phyloP scores from a whole-genome alignment of 1,140 invertebrate species.

The Hyles vespertilio region DNA sequence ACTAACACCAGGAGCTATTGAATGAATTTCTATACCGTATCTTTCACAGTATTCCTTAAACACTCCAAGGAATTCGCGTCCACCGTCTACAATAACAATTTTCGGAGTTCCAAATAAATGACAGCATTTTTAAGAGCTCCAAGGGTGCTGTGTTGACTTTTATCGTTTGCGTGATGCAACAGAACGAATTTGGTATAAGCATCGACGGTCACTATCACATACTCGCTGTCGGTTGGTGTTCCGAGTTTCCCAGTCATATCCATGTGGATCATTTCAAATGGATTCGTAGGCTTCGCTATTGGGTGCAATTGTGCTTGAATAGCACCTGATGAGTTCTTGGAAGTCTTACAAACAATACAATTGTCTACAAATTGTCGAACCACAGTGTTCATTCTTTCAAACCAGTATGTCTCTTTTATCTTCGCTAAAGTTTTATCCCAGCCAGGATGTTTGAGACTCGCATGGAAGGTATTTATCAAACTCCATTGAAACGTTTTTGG shows the following conservation, averaged over 20 bases:
- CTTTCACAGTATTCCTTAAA: too few species aligned
- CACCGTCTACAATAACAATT: too few species aligned
- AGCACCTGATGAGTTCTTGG: constrained; percentile 24
- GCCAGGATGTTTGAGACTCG: neutral
- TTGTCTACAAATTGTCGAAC: constrained; percentile 29
- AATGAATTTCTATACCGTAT: too few species aligned
- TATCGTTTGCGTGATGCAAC: too few species aligned
- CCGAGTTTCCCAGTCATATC: constrained; percentile 40
- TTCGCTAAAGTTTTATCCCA: constrained; percentile 1
- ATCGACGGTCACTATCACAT: too few species aligned
- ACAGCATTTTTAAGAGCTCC: constrained; percentile 1
- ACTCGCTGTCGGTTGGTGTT: constrained; percentile 3
- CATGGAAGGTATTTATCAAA: constrained; percentile 13
- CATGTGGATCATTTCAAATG: constrained; percentile 31
- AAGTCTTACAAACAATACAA: constrained; percentile 27
- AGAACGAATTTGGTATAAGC: too few species aligned
- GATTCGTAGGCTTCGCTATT: constrained; percentile 30
- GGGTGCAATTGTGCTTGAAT: constrained; percentile 32
- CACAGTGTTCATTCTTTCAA: constrained; percentile 24
- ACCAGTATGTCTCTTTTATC: constrained; percentile 21
- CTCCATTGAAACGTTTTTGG: too few species aligned
- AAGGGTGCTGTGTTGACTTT: neutral
- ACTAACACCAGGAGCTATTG: too few species aligned
- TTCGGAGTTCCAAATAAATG: neutral
- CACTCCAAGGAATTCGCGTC: too few species aligned